A percentile compares a stretch with the other conserved stretches of the same genome.
Evolutionary conservation across 2,113 vertebrate species (phyloP).

Genomic region (Albula glossodonta): DNA sequence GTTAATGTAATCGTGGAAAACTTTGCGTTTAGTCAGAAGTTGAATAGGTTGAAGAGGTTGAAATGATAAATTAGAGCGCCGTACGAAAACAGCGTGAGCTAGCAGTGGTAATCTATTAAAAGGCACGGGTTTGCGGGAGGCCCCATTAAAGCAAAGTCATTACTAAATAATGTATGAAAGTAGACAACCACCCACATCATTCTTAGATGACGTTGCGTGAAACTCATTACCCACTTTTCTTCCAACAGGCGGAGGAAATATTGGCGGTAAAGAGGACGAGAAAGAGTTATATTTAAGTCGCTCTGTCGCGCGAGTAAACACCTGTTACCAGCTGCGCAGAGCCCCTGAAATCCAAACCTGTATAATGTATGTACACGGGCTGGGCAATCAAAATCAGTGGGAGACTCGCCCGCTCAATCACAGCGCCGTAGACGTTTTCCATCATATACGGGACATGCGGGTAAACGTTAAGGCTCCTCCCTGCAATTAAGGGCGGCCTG

Average conservation of each 20-base stretch:
- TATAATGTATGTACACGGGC: not conserved
- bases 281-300: not conserved
- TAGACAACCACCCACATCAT: slow-evolving; percentile 66
- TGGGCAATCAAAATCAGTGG: slow-evolving; percentile 1
- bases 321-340: not conserved
- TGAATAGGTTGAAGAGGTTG: slow-evolving; percentile 27
- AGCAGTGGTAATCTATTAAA: slow-evolving; percentile 58
- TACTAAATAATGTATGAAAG: slow-evolving; percentile 62
- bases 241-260: not conserved
- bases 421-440: not conserved
- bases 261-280: not conserved
- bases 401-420: not conserved
- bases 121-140: slow-evolving; percentile 67
- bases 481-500: not conserved
- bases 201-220: slow-evolving; percentile 55
- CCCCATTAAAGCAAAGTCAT: slow-evolving; percentile 57
- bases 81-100: slow-evolving; percentile 59
- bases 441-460: not conserved
- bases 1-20: slow-evolving; percentile 27
- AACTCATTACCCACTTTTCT: slow-evolving; percentile 9
- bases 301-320: not conserved
- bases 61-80: slow-evolving; percentile 51
- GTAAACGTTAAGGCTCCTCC: not conserved
- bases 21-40: slow-evolving; percentile 27
- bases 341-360: not conserved